Base-by-base conservation (phyloP, 1,140 invertebrate genomes). In the Lamellibrachia luymesi region DNA sequence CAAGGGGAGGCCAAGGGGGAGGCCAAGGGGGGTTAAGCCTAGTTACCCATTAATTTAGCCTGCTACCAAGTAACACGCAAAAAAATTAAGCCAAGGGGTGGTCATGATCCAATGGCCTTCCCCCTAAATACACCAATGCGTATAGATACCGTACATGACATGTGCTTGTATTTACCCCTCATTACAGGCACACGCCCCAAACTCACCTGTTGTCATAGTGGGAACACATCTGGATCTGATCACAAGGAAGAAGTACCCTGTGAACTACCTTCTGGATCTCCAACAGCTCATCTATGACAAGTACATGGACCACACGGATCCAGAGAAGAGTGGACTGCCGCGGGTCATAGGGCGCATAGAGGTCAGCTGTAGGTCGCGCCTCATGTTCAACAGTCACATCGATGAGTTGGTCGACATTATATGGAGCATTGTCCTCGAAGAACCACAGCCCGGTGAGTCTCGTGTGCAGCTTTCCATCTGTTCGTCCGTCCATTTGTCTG, bases 321-420 rank as follows among this genome's bases (percentile, higher is more conserved):
- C 99, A 0, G 99, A 99, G 95, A 99, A 99, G 96, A 98, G 98
- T 95, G 99, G 99, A 0, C 96, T 99, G 25, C 99, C 99, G 0
- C 97, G 98, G 91, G 98, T 99, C 0, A 97, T 99, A 94, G 98
- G 99, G 95, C 98, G 98, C 0, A 98, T 99, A 50, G 99, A 99
- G 97, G 98, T 99, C 8, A 97, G 96, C 93, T 98, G 98, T 94
- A 99, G 98, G 95, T 99, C 98, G 0, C 97, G 98, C 4, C 98
- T 99, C 95, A 99, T 92, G 90, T 91, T 89, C 22, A 92, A 91
- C 25, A 64, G 64, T 52, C 80, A 99, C 95, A 98, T 99, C 52
- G 98, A 98, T 94, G 97, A 98, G 92, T 97, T 99, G 1, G 98
- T 98, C 91, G 98, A 99, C 96, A 97, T 99, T 5, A 98, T 99